phyloP scores from a whole-genome alignment of 1,140 invertebrate genomes.

The Palaemon carinicauda region DNA sequence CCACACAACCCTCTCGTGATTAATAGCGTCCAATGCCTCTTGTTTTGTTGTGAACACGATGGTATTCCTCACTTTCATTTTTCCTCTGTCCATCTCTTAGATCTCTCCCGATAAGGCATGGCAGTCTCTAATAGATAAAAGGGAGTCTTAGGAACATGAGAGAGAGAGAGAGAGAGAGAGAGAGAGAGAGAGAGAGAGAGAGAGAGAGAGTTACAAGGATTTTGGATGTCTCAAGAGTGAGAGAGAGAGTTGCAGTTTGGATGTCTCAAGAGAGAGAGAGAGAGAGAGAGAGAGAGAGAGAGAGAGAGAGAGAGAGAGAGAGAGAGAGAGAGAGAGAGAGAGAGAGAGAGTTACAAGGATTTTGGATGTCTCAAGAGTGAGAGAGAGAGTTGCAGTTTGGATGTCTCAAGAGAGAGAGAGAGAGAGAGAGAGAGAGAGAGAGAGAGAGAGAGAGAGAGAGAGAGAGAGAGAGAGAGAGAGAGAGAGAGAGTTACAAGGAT shows the following conservation, averaged over 20 bases:
- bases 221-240: too few relatives aligned
- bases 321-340: constrained; percentile 18
- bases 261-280: neutral
- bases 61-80: too few relatives aligned
- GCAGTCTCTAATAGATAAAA: neutral
- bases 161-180: neutral
- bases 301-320: constrained; percentile 22
- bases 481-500: too few relatives aligned
- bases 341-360: neutral
- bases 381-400: too few relatives aligned
- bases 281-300: neutral
- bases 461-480: constrained; percentile 22
- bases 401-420: too few relatives aligned
- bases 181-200: neutral
- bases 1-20: too few relatives aligned
- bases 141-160: neutral
- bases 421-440: too few relatives aligned
- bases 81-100: neutral
- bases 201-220: constrained; percentile 18
- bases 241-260: neutral
- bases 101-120: neutral
- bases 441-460: neutral
- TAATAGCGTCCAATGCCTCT: too few relatives aligned
- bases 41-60: too few relatives aligned
- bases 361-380: neutral